Evolutionary conservation across 1,140 invertebrate species (phyloP), one percentile per base, ranked within the genome.

Genomic region (Drosophila quadrilineata): DNA sequence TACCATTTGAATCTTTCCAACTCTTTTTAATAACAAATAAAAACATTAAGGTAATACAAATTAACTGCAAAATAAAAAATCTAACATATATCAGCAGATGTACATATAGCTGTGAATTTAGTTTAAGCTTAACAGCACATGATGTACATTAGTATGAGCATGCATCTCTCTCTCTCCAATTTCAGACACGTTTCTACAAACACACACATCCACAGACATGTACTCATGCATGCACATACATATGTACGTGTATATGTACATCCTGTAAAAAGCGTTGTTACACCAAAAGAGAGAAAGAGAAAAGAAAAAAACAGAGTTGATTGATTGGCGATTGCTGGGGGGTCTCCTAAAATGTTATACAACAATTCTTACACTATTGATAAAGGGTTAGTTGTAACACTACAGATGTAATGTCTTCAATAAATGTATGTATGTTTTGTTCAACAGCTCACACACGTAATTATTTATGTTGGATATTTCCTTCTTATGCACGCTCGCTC

Each of bases 301-400:
- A n/a, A n/a, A n/a, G n/a, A n/a, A n/a, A n/a, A n/a, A n/a, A 58
- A 43, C 33, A 52, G 38, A 28, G 38, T 60, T 59, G 38, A 50
- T 59, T 60, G 46, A 33, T 60, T 52, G 57, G 29, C 57, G 29
- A 36, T 50, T 60, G 41, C n/a, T n/a, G n/a, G n/a, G 40, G 62
- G 35, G 49, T 50, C 59, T 57, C 76, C 76, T 75, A 68, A 72
- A 85, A 59, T 70, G 67, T 85, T 85, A 85, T 76, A 79, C 66
- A 82, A 79, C 58, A 72, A 82, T 75, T 85, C 79, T 85, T 85
- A 85, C 76, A 69, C 79, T 85, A 79, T 84, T 85, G 8, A 71
- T 59, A 69, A 58, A 45, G 70, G 71, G 41, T 74, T 76, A 73
- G 64, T 79, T 65, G 58, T 50, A 69, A 60, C 68, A 69, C 48